Evolutionary conservation across 2,113 vertebrate genomes (phyloP).

Genomic region (Lepisosteus osseus): DNA sequence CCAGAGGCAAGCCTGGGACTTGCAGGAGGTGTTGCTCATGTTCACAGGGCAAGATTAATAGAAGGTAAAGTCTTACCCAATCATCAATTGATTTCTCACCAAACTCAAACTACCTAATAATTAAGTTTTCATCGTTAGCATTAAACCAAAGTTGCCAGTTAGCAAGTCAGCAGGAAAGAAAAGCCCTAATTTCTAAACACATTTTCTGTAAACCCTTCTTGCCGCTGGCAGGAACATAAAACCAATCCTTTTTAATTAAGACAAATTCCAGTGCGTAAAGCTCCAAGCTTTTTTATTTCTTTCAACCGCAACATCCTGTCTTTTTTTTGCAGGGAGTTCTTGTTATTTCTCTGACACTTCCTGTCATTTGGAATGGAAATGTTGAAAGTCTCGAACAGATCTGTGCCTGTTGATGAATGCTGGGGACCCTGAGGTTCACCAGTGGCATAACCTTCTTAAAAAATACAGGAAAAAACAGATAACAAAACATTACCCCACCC

Average conservation of each 20-base stretch:
- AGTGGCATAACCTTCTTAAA: not conserved
- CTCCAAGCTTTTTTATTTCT: constrained; percentile 35
- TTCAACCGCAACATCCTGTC: constrained; percentile 41
- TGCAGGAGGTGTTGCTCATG: too few relatives aligned
- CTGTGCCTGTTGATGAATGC: constrained; percentile 37
- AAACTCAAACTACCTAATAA: constrained; percentile 24
- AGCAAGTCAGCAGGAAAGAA: constrained; percentile 24
- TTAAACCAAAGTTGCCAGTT: constrained; percentile 22
- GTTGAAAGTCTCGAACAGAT: constrained; percentile 45
- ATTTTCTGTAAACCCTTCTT: constrained; percentile 40
- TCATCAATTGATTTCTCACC: constrained; percentile 23
- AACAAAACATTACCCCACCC: not conserved
- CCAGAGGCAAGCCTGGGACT: too few relatives aligned
- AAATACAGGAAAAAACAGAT: too few relatives aligned
- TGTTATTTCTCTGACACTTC: constrained; percentile 51
- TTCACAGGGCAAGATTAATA: too few relatives aligned
- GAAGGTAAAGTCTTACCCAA: constrained; percentile 11
- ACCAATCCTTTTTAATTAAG: constrained; percentile 54
- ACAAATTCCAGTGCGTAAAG: constrained; percentile 49
- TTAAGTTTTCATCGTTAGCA: constrained; percentile 28
- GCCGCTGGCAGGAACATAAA: constrained; percentile 37
- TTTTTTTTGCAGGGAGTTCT: constrained; percentile 31
- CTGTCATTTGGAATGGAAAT: constrained; percentile 49
- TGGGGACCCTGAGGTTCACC: constrained; percentile 30
- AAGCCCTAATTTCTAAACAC: constrained; percentile 23